Percentiles rank a stretch among this genome's conserved stretches.
These are phyloP conservation scores for Potamilus streckersoni DNA, from an alignment of 1,140 invertebrate species.

Conservation along the genomic window DNA sequence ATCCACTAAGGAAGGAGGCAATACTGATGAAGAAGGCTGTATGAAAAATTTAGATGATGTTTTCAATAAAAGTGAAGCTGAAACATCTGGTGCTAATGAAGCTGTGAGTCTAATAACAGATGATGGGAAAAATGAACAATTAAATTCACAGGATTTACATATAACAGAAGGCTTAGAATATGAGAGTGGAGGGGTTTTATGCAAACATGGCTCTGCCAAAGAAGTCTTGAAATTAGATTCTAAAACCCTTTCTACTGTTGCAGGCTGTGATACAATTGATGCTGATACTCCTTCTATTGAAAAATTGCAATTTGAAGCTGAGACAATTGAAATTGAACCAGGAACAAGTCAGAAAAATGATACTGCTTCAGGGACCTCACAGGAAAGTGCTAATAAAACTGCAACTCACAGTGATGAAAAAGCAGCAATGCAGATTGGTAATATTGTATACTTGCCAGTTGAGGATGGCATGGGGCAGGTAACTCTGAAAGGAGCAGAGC, in stretches of 20 bases:
- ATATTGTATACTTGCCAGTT: slow-evolving; percentile 47
- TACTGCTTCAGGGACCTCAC: neutral
- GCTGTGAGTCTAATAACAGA: neutral
- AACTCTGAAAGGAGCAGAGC: slow-evolving; percentile 31
- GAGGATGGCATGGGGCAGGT: slow-evolving; percentile 37
- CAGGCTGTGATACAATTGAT: slow-evolving; percentile 2
- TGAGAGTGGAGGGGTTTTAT: no score
- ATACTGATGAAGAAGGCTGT: slow-evolving; percentile 9
- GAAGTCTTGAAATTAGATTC: slow-evolving; percentile 8
- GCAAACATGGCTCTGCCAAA: neutral
- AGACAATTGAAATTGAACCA: neutral
- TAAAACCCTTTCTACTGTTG: neutral
- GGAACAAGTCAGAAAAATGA: slow-evolving; percentile 2
- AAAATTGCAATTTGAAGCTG: slow-evolving; percentile 1
- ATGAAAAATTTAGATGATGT: neutral
- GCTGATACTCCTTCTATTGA: slow-evolving; percentile 6
- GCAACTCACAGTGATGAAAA: slow-evolving; percentile 20
- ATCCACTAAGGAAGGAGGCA: neutral
- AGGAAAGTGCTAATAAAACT: slow-evolving; percentile 8
- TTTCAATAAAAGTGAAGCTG: neutral
- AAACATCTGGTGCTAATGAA: neutral
- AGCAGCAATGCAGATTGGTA: slow-evolving; percentile 35
- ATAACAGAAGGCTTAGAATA: no score
- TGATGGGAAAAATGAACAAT: no score
- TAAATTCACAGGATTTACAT: no score